phyloP scores from a whole-genome alignment of 2,113 vertebrate species.

The Oplegnathus fasciatus region DNA sequence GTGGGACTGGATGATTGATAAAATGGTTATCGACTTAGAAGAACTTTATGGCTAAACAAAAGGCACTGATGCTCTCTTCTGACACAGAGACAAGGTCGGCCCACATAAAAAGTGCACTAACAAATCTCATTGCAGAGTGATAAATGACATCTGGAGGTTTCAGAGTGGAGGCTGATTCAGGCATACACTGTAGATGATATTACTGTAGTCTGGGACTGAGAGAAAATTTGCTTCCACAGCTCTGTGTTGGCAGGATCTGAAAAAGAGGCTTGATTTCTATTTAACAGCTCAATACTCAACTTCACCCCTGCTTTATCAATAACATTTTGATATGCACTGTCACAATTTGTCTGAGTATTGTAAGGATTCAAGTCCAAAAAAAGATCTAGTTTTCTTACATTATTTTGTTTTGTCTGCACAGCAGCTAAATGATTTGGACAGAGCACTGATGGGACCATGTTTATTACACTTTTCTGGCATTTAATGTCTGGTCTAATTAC shows the following conservation, averaged over 20 bases:
- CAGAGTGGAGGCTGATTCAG: background rate
- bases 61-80: background rate
- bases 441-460: background rate
- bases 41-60: background rate
- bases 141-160: background rate
- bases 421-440: background rate
- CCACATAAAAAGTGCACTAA: background rate
- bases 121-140: background rate
- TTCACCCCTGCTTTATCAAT: background rate
- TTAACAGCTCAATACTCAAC: background rate
- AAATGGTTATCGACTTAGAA: background rate
- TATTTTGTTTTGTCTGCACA: background rate
- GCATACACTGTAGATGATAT: too few relatives aligned
- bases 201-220: background rate
- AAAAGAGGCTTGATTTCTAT: background rate
- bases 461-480: background rate
- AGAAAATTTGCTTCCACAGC: background rate
- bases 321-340: background rate
- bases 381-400: background rate
- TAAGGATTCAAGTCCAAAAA: background rate
- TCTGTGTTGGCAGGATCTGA: background rate
- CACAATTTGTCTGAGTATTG: background rate
- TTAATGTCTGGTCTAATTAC: background rate
- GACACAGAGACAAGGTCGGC: background rate
- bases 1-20: background rate